Evolutionary conservation across 2,888 invertebrate species (phyloP), one percentile per base, ranked within the genome.

Genomic region (Xanthorhoe designata): DNA sequence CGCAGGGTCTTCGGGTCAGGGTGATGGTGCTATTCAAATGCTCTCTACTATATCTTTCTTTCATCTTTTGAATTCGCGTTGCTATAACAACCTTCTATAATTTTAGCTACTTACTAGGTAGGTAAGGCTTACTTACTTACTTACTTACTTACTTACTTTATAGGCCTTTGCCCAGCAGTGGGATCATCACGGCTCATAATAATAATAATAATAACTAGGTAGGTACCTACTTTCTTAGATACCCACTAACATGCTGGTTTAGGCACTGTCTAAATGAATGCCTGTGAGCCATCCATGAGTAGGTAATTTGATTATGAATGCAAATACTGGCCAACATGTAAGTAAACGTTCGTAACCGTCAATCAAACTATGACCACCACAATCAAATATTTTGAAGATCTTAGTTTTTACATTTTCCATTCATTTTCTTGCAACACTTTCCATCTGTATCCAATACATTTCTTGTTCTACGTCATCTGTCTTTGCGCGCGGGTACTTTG

Each of bases 1-100:
- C 84, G 82, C 81, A 82, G 78, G 80, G 83, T 81, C 83, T 80
- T 70, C 78, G 80, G 85, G 86, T 87, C 88, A 87, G 76, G 85
- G 87, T 83, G 78, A 80, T 80, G 80, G 75, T 70, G 73, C 75
- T 78, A 77, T 76, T 60, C 54, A 64, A 64, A 61, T 56, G 51
- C 60, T 38, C 54, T 55, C 55, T 59, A 55, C 45, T 32, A 24
- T 32, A 29, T 51, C 59, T 54, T 66, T 66, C 18, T 38, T 59
- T 62, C 63, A 47, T 49, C 50, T 61, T 53, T 56, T 52, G 24
- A 19, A 50, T 38, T 18, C 0, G 38, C 13, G 38, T 53, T 47
- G 2, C 32, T 6, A 32, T 32, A 53, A 35, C 35, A 38, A 2
- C 18, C 9, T 13, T 42, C 13, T 38, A 2, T 42, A 13, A 42